Conservation (phyloP, 1,140 invertebrate species). For the Prorops nasuta region DNA sequence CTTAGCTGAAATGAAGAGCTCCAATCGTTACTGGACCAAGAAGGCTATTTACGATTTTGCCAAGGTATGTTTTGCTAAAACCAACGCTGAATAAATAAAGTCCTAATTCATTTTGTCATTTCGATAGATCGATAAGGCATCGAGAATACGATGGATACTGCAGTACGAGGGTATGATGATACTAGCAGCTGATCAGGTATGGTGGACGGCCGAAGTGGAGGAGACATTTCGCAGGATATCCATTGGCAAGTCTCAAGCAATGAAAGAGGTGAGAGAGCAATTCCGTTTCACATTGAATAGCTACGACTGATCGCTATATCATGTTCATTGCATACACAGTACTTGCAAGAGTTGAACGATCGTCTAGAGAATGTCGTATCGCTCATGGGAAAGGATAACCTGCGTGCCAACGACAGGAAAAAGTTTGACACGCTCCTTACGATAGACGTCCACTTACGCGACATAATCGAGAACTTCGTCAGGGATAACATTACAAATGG, state of each 20-base stretch:
- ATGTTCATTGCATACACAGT: conserved; percentile 49
- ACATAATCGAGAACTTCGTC: conserved; percentile 86
- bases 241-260: conserved; percentile 76
- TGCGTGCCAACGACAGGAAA: conserved; percentile 76
- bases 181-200: conserved; percentile 81
- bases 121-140: conserved; percentile 38
- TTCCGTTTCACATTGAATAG: too few species aligned
- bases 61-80: conserved; percentile 61
- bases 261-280: conserved; percentile 70
- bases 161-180: conserved; percentile 87
- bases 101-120: conserved; percentile 62
- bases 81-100: conserved; percentile 77
- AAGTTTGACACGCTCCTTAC: conserved; percentile 88
- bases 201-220: conserved; percentile 93
- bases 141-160: conserved; percentile 80
- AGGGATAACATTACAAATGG: conserved; percentile 80
- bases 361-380: conserved; percentile 85
- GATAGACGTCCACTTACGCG: conserved; percentile 85
- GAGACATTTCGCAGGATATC: conserved; percentile 78
- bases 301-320: too few species aligned
- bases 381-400: conserved; percentile 72
- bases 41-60: conserved; percentile 85
- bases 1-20: conserved; percentile 77
- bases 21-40: conserved; percentile 84
- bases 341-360: conserved; percentile 73